phyloP scores from a whole-genome alignment of 1,140 invertebrate genomes.

The Oryctes rhinoceros region DNA sequence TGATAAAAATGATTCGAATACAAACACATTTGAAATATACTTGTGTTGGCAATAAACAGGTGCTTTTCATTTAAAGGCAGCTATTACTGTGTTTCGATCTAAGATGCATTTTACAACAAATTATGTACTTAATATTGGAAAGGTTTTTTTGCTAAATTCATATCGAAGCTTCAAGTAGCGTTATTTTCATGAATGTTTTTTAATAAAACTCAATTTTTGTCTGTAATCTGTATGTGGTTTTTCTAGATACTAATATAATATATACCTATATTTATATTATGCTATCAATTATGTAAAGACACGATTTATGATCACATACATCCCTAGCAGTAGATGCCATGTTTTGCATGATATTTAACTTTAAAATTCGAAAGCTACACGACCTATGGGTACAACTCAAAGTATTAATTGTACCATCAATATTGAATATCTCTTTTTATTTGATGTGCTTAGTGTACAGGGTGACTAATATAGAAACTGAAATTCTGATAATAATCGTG shows the following conservation, averaged over 20 bases:
- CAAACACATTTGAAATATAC: neutral
- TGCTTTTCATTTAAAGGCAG: constrained; percentile 27
- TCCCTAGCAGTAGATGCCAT: neutral
- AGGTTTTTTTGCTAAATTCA: neutral
- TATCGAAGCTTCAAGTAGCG: constrained; percentile 17
- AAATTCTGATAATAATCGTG: neutral
- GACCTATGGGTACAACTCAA: neutral
- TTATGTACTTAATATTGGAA: constrained; percentile 30
- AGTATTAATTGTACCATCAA: neutral
- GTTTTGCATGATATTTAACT: constrained; percentile 30
- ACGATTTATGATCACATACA: neutral
- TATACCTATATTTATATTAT: neutral
- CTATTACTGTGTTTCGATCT: neutral
- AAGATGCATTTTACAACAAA: neutral
- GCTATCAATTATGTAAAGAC: neutral
- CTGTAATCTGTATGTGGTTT: constrained; percentile 27
- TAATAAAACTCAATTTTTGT: constrained; percentile 30
- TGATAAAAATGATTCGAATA: neutral
- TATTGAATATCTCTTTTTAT: neutral
- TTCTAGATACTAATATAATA: neutral
- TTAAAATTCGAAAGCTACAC: constrained; percentile 2
- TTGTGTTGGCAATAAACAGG: constrained; percentile 15
- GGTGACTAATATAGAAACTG: constrained; percentile 18
- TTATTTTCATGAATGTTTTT: constrained; percentile 15
- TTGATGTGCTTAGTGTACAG: constrained; percentile 30